Percentiles rank a stretch among this genome's conserved stretches.
Conservation (phyloP, 1,140 invertebrate species). For the Elysia chlorotica region DNA sequence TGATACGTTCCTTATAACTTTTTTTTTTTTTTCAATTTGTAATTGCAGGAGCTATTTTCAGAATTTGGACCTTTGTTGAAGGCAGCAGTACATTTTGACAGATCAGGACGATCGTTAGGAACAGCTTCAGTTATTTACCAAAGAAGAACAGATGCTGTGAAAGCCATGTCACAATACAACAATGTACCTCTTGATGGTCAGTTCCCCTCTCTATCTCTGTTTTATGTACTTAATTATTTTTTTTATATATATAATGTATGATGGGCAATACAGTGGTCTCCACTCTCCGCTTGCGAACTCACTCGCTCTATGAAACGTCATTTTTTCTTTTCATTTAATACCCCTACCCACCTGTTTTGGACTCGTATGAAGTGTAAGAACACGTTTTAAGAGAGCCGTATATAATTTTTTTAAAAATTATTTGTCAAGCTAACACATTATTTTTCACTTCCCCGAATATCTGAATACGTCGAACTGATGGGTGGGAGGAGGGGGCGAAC, state of each 20-base stretch:
- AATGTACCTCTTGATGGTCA: constrained; percentile 92
- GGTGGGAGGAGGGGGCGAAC: too few species aligned
- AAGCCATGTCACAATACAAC: constrained; percentile 98
- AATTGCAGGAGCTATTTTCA: constrained; percentile 87
- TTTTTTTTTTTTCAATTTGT: not conserved
- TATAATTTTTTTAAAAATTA: not conserved
- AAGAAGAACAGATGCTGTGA: constrained; percentile 85
- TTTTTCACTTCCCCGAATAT: too few species aligned
- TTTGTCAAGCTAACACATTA: not conserved
- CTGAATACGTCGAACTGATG: too few species aligned
- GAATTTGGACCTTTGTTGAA: constrained; percentile 94
- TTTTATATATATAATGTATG: not conserved
- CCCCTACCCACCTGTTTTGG: too few species aligned
- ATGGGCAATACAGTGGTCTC: not conserved
- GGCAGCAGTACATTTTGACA: constrained; percentile 95
- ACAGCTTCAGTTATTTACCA: constrained; percentile 97
- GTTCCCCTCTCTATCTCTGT: constrained; percentile 9
- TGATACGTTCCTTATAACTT: not conserved
- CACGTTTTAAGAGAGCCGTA: not conserved
- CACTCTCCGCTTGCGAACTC: not conserved
- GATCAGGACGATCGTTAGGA: constrained; percentile 92
- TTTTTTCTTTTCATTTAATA: not conserved
- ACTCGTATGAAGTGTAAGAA: not conserved
- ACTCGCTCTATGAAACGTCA: not conserved
- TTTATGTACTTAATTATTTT: constrained; percentile 42